A percentile compares a stretch with the other conserved stretches of the same genome.
These are phyloP conservation scores for Phymastichus coffea DNA, from an alignment of 1,140 invertebrate species.

Conservation along the genomic window DNA sequence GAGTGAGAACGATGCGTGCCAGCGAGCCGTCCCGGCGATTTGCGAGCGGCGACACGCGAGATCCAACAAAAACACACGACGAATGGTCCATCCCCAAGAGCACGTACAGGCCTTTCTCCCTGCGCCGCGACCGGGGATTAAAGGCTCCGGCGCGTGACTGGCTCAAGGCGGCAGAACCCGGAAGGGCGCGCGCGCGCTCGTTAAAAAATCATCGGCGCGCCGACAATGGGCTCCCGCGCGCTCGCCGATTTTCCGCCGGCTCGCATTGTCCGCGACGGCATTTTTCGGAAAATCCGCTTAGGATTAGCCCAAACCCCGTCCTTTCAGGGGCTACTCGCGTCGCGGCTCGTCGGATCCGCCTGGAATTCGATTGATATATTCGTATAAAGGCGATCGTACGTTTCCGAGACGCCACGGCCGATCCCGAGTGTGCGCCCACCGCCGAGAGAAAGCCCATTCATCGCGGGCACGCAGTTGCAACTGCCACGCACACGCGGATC, in stretches of 20 bases:
- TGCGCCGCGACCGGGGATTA: not conserved
- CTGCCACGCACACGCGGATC: not conserved
- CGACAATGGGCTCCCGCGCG: not conserved
- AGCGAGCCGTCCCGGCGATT: slow-evolving; percentile 32
- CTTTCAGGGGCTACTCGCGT: too few species aligned
- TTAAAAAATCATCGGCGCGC: slow-evolving; percentile 20
- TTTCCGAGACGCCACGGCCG: slow-evolving; percentile 16
- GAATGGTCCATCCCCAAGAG: not conserved
- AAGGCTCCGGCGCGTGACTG: slow-evolving; percentile 14
- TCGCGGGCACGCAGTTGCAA: not conserved
- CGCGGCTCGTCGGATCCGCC: too few species aligned
- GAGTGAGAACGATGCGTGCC: too few species aligned
- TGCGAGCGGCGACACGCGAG: too few species aligned
- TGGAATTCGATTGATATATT: slow-evolving; percentile 21
- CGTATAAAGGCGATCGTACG: slow-evolving; percentile 21
- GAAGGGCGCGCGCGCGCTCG: not conserved
- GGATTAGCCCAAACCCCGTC: too few species aligned
- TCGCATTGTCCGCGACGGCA: not conserved
- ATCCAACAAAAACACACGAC: too few species aligned
- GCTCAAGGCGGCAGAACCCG: slow-evolving; percentile 20
- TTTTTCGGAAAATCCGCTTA: too few species aligned
- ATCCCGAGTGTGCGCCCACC: slow-evolving; percentile 8
- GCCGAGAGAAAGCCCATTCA: too few species aligned
- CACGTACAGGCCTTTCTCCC: not conserved
- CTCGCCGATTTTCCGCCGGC: not conserved